These are phyloP conservation scores for Bursaphelenchus mucronatus DNA, from an alignment of 1,140 invertebrate species.

Conservation along the genomic window DNA sequence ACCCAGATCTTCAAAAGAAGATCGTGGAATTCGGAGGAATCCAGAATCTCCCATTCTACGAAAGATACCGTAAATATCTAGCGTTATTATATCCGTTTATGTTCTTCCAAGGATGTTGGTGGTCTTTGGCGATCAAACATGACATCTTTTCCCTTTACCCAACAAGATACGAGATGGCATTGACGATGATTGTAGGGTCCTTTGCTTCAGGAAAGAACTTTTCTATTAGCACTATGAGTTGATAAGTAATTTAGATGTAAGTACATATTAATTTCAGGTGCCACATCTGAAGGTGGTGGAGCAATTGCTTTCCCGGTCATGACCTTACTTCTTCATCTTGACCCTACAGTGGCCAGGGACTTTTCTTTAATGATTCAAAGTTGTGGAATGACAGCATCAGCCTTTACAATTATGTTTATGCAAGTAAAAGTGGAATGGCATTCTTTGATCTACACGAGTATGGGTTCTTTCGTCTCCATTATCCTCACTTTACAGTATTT, in stretches of 20 bases:
- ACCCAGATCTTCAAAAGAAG: slow-evolving; percentile 1
- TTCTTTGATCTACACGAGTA: slow-evolving; percentile 27
- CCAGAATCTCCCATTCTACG: slow-evolving; percentile 14
- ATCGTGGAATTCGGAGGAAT: too few relatives aligned
- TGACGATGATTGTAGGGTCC: slow-evolving; percentile 35
- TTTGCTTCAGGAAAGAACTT: slow-evolving; percentile 15
- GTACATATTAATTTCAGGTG: slow-evolving; percentile 29
- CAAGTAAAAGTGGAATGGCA: slow-evolving; percentile 45
- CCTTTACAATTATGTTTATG: slow-evolving; percentile 33
- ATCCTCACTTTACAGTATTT: slow-evolving; percentile 39
- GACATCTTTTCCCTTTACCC: slow-evolving; percentile 29
- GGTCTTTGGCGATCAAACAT: slow-evolving; percentile 26
- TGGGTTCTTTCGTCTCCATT: slow-evolving; percentile 33
- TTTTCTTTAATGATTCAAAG: slow-evolving; percentile 56
- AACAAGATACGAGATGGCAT: slow-evolving; percentile 23
- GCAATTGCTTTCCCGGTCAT: slow-evolving; percentile 57
- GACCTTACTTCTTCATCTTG: slow-evolving; percentile 47
- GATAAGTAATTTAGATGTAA: neutral
- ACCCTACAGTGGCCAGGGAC: slow-evolving; percentile 46
- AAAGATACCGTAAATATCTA: slow-evolving; percentile 18
- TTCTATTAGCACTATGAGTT: neutral
- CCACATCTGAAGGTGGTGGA: slow-evolving; percentile 55
- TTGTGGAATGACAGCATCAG: slow-evolving; percentile 23
- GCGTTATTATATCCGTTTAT: slow-evolving; percentile 27
- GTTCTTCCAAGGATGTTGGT: slow-evolving; percentile 27